Conservation (phyloP, 2,888 invertebrate species). For the Clepsis dumicolana region DNA sequence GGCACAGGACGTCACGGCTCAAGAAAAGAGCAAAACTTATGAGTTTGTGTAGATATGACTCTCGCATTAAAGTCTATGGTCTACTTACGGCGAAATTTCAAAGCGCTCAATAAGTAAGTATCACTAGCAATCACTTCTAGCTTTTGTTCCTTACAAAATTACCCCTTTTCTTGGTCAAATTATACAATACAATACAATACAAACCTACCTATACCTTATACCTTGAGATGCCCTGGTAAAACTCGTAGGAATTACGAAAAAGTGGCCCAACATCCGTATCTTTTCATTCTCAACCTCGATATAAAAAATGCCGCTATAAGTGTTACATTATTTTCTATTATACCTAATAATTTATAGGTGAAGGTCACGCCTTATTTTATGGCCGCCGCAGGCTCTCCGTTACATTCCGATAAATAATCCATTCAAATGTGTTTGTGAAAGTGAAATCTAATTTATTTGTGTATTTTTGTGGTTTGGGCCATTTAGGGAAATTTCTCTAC, state of each 20-base stretch:
- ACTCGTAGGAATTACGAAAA: background rate
- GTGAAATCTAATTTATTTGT: slow-evolving; percentile 42
- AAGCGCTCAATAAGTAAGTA: no score
- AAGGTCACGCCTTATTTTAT: slow-evolving; percentile 41
- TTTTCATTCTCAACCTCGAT: background rate
- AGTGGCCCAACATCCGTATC: background rate
- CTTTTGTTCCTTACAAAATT: no score
- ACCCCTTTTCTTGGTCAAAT: no score
- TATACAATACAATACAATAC: no score
- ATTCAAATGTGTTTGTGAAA: slow-evolving; percentile 35
- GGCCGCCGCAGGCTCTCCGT: slow-evolving; percentile 27
- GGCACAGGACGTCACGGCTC: no score
- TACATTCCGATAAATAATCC: slow-evolving; percentile 41
- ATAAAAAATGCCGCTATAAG: slow-evolving; percentile 19
- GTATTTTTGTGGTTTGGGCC: slow-evolving; percentile 24
- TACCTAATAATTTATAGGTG: slow-evolving; percentile 41
- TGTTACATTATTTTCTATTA: slow-evolving; percentile 34
- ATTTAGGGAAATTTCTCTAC: slow-evolving; percentile 19
- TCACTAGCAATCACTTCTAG: no score
- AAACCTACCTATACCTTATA: no score
- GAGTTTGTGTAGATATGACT: no score
- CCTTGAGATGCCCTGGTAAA: background rate
- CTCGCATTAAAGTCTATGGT: no score
- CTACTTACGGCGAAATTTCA: no score
- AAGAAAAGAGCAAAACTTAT: no score